Evolutionary conservation across 23 tunicate species (phyloP).

Genomic region (Halocynthia aurantium): DNA sequence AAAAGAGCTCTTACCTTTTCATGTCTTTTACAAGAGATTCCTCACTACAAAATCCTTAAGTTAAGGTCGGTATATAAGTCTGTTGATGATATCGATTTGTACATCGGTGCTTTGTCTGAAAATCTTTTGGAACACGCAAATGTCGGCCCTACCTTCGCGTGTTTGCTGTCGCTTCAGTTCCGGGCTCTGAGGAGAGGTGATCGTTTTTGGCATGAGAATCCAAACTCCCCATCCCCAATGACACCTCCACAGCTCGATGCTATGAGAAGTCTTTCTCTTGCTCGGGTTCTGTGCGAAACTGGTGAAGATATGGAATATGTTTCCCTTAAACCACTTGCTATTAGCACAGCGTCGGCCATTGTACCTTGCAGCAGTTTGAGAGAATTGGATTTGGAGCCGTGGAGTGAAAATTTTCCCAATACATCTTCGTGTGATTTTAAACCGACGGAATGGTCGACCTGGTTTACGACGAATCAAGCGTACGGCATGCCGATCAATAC

Average conservation of each 20-base stretch:
- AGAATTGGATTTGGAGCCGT: too few relatives aligned
- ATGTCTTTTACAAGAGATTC: constrained; percentile 35
- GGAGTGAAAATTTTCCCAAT: neutral
- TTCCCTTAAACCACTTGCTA: neutral
- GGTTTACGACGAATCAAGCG: constrained; percentile 57
- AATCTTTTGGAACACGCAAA: constrained; percentile 37
- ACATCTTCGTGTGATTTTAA: neutral
- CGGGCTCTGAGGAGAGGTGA: constrained; percentile 61
- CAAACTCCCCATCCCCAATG: constrained; percentile 16
- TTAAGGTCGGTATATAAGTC: constrained; percentile 23
- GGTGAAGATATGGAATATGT: constrained; percentile 30
- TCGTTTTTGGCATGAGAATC: constrained; percentile 64
- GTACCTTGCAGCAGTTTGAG: too few relatives aligned
- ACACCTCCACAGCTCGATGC: constrained; percentile 4
- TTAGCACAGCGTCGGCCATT: too few relatives aligned
- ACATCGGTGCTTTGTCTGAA: constrained; percentile 60
- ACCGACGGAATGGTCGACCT: constrained; percentile 60
- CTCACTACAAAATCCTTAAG: neutral
- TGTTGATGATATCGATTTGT: constrained; percentile 73
- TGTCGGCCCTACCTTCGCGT: constrained; percentile 71
- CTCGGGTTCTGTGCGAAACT: constrained; percentile 1
- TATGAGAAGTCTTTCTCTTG: neutral
- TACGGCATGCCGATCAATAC: constrained; percentile 15
- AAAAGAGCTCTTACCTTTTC: constrained; percentile 31
- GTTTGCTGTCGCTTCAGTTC: constrained; percentile 57